Base-by-base conservation (phyloP, 2,888 invertebrate species). In the Scrobipalpa costella region DNA sequence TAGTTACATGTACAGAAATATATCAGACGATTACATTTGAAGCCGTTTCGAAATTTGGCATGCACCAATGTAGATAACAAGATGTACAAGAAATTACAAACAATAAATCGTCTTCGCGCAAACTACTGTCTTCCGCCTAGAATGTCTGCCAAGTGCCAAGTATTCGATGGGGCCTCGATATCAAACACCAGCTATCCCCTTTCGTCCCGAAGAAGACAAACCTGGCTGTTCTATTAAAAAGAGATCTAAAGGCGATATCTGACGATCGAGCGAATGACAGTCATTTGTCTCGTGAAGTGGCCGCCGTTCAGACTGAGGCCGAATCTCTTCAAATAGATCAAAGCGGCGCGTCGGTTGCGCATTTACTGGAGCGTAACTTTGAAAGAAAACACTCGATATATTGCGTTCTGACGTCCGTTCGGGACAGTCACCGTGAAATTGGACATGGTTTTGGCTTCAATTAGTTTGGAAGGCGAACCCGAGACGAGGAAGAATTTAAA, bases 301-400 rank as follows among this genome's bases (percentile, higher is more conserved):
- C 69, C 60, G 66, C 64, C 63, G 63, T 57, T 61, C 49, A 34
- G 49, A 66, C 68, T 44, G 70, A 66, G 66, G 69, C 69, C 73
- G 71, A 69, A 71, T 71, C 68, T 74, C 73, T 69, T 71, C 73
- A 67, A 71, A 73, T 76, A 83, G 78, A 84, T 85, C 84, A 85
- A 84, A 85, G 82, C 63, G 3, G 66, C 27, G 61, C 62, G 71
- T 69, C 67, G 66, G 66, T 66, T 63, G 68, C 67, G 67, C 65
- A 68, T 66, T 77, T 73, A 79, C 69, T 78, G 76, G 77, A 73
- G 74, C 77, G 76, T 73, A 73, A 72, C 77, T 74, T 71, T 73
- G 78, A 78, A 81, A 80, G 78, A 79, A 80, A 77, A 80, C 74
- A 75, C 74, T 67, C 65, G 61, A 66, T 68, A 73, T 74, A 73